Evolutionary conservation across 2,888 invertebrate species (phyloP).

Genomic region (Nemurella pictetii): DNA sequence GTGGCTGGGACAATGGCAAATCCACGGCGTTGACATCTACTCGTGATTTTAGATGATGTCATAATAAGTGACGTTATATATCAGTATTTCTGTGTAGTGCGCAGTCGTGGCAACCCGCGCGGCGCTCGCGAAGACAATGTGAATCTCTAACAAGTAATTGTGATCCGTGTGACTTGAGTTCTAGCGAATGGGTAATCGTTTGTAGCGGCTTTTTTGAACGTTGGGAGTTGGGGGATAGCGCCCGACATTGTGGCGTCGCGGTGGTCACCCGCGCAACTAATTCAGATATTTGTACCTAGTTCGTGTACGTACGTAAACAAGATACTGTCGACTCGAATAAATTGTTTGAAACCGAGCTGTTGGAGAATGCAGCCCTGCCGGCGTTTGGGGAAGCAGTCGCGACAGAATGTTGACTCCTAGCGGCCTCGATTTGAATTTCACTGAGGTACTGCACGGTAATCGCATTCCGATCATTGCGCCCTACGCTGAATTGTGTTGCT

Average conservation of each 20-base stretch:
- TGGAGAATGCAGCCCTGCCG: neutral
- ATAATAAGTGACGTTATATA: too few species aligned
- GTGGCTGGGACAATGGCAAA: too few species aligned
- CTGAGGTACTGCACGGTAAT: neutral
- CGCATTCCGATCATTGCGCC: neutral
- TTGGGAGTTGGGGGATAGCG: neutral
- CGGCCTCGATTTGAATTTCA: neutral
- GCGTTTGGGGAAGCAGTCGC: neutral
- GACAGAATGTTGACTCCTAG: neutral
- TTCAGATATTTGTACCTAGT: neutral
- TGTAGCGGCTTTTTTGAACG: neutral
- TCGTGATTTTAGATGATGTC: too few species aligned
- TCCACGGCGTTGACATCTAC: too few species aligned
- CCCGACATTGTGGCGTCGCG: neutral
- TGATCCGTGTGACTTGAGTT: constrained; percentile 20
- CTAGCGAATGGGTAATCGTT: neutral
- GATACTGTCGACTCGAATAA: neutral
- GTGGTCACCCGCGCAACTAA: neutral
- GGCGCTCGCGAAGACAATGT: neutral
- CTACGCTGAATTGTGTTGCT: neutral
- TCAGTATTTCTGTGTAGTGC: neutral
- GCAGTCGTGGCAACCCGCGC: too few species aligned
- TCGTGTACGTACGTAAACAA: neutral
- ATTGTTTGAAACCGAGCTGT: neutral
- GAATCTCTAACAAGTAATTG: constrained; percentile 23